Percentiles rank a stretch among this genome's conserved stretches.
Conservation (phyloP, 2,797 vertebrate species). For the Poecilia velifera region DNA sequence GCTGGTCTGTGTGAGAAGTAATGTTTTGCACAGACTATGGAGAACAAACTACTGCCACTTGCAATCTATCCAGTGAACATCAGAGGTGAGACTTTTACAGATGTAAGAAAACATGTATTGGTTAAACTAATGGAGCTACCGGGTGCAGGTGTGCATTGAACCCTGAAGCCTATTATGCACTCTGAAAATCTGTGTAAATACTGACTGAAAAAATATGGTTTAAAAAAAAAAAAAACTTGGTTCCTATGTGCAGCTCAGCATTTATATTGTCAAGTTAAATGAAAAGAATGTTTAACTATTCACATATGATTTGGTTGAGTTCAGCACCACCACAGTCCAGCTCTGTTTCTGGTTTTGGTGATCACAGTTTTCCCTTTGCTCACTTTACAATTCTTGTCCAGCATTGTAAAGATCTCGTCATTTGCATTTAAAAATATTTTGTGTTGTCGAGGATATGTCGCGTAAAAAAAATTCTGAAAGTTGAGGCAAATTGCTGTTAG, state of each 20-base stretch:
- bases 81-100: constrained; percentile 8
- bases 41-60: constrained; percentile 17
- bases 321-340: background rate
- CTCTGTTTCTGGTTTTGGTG: background rate
- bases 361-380: background rate
- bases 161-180: background rate
- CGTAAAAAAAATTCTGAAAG: background rate
- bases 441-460: background rate
- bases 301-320: background rate
- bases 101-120: constrained; percentile 8
- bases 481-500: background rate
- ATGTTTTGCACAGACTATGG: constrained; percentile 20
- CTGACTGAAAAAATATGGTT: background rate
- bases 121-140: constrained; percentile 17
- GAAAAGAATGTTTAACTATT: background rate
- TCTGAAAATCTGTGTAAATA: constrained; percentile 1
- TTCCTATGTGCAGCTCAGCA: background rate
- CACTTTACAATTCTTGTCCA: background rate
- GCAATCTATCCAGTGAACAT: constrained; percentile 8
- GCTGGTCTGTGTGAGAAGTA: constrained; percentile 4
- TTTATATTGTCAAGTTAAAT: background rate
- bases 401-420: background rate
- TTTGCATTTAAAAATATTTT: background rate
- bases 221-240: background rate
- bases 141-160: constrained; percentile 8